These are phyloP conservation scores for Drosophila neotestacea DNA, from an alignment of 2,888 invertebrate genomes.

Conservation along the genomic window DNA sequence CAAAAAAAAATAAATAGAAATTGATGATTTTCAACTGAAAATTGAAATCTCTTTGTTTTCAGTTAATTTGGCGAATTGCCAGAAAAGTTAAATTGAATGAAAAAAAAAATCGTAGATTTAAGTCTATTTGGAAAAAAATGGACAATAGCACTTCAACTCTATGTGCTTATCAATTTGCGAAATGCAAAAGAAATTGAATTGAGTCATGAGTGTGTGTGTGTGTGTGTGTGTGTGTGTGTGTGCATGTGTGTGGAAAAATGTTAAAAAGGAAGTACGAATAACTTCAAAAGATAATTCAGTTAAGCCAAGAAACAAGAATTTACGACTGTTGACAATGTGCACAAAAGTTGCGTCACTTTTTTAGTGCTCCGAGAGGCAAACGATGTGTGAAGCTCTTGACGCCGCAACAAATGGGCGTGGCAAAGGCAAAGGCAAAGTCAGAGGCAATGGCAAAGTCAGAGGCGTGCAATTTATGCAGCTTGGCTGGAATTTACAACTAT, in stretches of 20 bases:
- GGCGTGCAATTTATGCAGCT: conserved; percentile 71
- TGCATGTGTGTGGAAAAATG: neutral
- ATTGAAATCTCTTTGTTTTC: neutral
- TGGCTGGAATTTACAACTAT: conserved; percentile 75
- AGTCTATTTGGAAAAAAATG: conserved; percentile 3
- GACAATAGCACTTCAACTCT: neutral
- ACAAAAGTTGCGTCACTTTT: conserved; percentile 74
- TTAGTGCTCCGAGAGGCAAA: conserved; percentile 53
- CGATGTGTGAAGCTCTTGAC: conserved; percentile 71
- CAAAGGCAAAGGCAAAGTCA: neutral
- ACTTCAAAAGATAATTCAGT: conserved; percentile 63
- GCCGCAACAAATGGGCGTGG: conserved; percentile 19
- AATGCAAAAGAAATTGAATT: conserved; percentile 11
- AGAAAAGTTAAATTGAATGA: too few species aligned
- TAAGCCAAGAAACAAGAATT: conserved; percentile 45
- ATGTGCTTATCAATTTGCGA: conserved; percentile 11
- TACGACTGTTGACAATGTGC: conserved; percentile 78
- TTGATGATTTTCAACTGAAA: neutral
- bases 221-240: conserved; percentile 5
- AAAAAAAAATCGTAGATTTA: conserved; percentile 1
- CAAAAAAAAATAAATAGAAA: too few species aligned
- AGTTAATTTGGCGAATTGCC: too few species aligned
- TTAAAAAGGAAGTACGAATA: conserved; percentile 27
- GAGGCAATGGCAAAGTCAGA: neutral
- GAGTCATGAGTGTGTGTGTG: conserved; percentile 6